Base-by-base conservation (phyloP, 1,140 invertebrate species). In the Penaeus vannamei region DNA sequence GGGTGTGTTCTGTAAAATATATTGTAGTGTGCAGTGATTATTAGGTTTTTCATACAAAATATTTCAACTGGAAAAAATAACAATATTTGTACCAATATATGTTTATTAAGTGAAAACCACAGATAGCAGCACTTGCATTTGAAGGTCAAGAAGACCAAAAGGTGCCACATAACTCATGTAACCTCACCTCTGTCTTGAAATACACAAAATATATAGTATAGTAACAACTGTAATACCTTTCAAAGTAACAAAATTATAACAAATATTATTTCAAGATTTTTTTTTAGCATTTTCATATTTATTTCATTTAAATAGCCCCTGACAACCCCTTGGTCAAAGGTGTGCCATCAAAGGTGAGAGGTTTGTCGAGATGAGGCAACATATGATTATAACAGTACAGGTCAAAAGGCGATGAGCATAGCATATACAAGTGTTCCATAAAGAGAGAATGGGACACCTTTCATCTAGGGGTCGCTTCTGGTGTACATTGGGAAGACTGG, bases 161-260 rank as follows among this genome's bases (percentile, higher is more conserved):
- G 81, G 87, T 89, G 87, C 87, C 83, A 84, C 88, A 66, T 53
- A 76, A 46, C 60, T 59, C 76, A 66, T 72, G 82, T 81, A 90
- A 90, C 88, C 88, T 90, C 88, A 90, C 88, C 69, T 90, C 88
- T 90, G 88, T 90, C 88, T 90, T 90, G 88, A 85, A 85, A 90
- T 90, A 90, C 88, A 90, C 88, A 90, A 90, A 90, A 90, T 90
- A 90, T 85, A 90, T 85, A 81, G 84, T 81, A 90, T 85, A 85
- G 84, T 80, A 90, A 90, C 84, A 90, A 86, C 84, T 90, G 88
- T 90, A 86, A 77, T 77, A 84, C 72, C 32, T 86, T 85, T 90
- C 77, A 90, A 90, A 90, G 72, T 90, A 90, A 90, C 88, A 90
- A 90, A 90, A 90, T 90, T 81, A 90, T 85, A 90, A 90, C 88